Evolutionary conservation across 2,797 vertebrate species (phyloP).

Genomic region (Dermochelys coriacea): DNA sequence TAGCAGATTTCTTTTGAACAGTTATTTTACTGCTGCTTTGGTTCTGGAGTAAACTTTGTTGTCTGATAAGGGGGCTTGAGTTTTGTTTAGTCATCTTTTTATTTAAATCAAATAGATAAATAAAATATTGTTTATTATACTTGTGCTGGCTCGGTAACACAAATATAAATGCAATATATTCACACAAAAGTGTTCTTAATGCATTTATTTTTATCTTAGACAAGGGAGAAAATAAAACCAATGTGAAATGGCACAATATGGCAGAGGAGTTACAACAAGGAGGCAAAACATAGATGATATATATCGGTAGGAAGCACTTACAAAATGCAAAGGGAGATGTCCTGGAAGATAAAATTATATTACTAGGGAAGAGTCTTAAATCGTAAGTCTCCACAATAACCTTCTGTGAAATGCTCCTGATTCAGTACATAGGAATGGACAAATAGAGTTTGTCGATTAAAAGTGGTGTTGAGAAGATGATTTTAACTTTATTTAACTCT

Average conservation of each 20-base stretch:
- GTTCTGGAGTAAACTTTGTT: neutral
- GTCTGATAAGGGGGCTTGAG: neutral
- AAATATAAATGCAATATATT: neutral
- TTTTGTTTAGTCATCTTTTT: neutral
- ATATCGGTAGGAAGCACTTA: neutral
- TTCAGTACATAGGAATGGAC: neutral
- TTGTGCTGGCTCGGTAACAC: neutral
- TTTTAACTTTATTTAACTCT: neutral
- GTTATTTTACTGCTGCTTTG: neutral
- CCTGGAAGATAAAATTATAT: neutral
- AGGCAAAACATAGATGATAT: neutral
- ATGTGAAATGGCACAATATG: neutral
- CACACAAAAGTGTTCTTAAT: neutral
- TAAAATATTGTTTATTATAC: neutral
- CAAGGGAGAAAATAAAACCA: neutral
- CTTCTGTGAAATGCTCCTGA: neutral
- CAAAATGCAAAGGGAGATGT: neutral
- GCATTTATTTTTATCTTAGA: neutral
- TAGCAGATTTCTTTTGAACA: neutral
- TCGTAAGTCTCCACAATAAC: neutral
- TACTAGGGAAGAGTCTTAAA: neutral
- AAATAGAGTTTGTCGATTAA: neutral
- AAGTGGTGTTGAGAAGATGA: neutral
- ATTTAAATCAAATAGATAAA: neutral
- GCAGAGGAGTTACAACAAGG: neutral